These are phyloP conservation scores for Passer domesticus DNA, from an alignment of 2,113 vertebrate genomes.

Conservation along the genomic window DNA sequence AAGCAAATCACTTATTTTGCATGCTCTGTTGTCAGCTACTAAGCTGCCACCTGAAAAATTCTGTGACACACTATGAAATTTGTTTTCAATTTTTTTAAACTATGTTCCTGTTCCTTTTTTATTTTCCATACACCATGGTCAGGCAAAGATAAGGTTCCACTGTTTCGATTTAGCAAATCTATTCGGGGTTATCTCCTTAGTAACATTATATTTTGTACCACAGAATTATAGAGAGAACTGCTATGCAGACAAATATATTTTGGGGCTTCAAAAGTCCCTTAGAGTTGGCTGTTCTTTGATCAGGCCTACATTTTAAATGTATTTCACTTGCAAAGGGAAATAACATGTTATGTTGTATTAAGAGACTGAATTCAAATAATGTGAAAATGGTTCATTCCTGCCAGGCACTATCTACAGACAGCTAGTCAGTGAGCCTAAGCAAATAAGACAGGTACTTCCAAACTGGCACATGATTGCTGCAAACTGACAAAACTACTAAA, in stretches of 20 bases:
- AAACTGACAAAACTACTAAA: background rate
- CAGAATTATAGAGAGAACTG: background rate
- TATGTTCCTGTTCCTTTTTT: background rate
- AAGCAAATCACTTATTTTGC: background rate
- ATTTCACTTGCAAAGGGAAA: background rate
- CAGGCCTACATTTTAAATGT: background rate
- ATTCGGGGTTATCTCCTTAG: background rate
- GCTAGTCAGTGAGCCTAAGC: background rate
- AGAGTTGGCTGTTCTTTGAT: background rate
- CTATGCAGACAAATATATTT: background rate
- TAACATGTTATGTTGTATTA: rapidly evolving
- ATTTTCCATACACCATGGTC: background rate
- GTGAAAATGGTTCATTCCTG: background rate
- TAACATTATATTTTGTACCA: background rate
- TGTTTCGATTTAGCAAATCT: background rate
- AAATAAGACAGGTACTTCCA: background rate
- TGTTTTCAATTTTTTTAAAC: background rate
- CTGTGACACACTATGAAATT: background rate
- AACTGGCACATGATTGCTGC: background rate
- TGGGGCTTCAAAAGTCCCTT: background rate
- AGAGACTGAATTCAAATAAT: background rate
- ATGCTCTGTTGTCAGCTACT: background rate
- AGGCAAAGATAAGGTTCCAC: background rate
- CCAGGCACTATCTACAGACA: background rate
- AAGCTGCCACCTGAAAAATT: background rate